Evolutionary conservation across 2,797 vertebrate genomes (phyloP).

Genomic region (Halcyon leucocephala): DNA sequence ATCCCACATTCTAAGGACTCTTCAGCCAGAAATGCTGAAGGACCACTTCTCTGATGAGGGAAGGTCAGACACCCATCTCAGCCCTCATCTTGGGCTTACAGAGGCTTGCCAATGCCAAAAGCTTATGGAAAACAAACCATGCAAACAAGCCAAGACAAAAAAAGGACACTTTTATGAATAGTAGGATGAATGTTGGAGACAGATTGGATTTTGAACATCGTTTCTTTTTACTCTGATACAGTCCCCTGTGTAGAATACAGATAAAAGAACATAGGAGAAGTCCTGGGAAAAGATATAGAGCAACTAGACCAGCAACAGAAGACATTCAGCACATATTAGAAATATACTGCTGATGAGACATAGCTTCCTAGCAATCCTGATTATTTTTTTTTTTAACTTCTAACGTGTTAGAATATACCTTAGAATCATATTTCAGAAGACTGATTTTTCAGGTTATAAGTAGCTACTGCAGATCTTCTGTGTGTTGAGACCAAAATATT

Average conservation of each 20-base stretch:
- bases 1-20: neutral
- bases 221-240: neutral
- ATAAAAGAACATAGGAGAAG: neutral
- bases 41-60: neutral
- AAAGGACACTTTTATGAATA: neutral
- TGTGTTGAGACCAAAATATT: neutral
- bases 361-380: accelerated
- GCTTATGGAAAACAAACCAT: neutral
- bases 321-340: neutral
- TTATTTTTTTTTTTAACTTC: neutral
- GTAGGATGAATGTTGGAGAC: neutral
- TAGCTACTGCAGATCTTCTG: neutral
- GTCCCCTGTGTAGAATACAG: neutral
- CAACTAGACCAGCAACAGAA: neutral
- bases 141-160: neutral
- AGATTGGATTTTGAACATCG: accelerated
- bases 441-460: accelerated
- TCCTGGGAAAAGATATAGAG: neutral
- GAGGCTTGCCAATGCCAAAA: neutral
- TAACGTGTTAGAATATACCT: accelerated
- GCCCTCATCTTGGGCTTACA: neutral
- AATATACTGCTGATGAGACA: neutral
- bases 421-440: neutral
- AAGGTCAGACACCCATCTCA: neutral
- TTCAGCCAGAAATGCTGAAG: neutral